Evolutionary conservation across 2,113 vertebrate genomes (phyloP), one percentile per base, ranked within the genome.

Genomic region (Trochalopteron elliotii): DNA sequence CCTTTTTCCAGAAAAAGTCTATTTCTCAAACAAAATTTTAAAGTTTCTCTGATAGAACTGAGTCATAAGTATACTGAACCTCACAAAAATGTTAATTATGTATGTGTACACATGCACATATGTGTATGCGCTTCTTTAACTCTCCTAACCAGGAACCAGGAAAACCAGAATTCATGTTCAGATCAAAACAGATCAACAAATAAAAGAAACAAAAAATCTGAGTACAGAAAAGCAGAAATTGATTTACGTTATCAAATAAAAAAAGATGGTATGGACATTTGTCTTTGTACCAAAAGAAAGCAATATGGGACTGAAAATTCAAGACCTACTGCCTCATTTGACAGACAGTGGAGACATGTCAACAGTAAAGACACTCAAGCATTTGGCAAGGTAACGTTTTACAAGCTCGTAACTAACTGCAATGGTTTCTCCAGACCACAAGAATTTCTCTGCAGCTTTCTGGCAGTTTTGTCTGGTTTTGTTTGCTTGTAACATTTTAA

Each of bases 191-290:
- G 37, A 79, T 69, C n/a, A 82, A 92, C 61, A 86, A 94, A 70
- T 72, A 72, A 60, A 94, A 95, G 52, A 81, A 87, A 87, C 33
- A 86, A 80, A 82, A 95, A 91, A 84, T 86, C 76, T 76, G 40
- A 93, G 61, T 67, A 92, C 37, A 68, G 59, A 84, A 92, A 91
- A 56, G 33, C 70, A 77, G 37, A 83, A 92, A 70, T 2, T 83
- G 45, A 94, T 30, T 76, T 52, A 83, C 0, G 4, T 68, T 83
- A 76, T 65, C 84, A 94, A 92, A 80, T 21, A 52, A 76, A 70
- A 70, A 61, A 57, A 68, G 11, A 90, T 42, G 49, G 17, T 40
- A 87, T 60, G 27, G 57, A 93, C 83, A 80, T 31, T 42, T 87
- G 40, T 71, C 65, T 87, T 86, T 0, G 2, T 84, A 87, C 25